phyloP scores from a whole-genome alignment of 2,113 vertebrate genomes.

The Cyprinus carpio region DNA sequence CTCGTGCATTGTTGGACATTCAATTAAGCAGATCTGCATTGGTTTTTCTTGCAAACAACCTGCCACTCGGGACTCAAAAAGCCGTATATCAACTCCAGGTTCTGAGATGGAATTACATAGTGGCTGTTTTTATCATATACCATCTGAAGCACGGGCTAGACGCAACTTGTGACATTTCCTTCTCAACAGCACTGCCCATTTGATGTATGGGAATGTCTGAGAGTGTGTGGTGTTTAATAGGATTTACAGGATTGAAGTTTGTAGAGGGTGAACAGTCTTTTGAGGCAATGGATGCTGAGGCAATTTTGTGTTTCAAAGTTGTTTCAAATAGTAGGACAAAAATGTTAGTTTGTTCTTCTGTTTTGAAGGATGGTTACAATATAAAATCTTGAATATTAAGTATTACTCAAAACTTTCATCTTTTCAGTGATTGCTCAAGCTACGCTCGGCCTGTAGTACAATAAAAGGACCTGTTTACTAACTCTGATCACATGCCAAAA shows the following conservation, averaged over 20 bases:
- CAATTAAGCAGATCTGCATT: slow-evolving; percentile 55
- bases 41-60: slow-evolving; percentile 41
- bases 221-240: slow-evolving; percentile 39
- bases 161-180: slow-evolving; percentile 48
- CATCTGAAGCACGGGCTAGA: slow-evolving; percentile 21
- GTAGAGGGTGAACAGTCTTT: neutral
- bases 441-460: neutral
- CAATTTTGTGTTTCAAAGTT: neutral
- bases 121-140: neutral
- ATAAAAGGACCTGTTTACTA: slow-evolving; percentile 25
- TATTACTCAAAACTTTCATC: neutral
- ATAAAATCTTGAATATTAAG: slow-evolving; percentile 31
- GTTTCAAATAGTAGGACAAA: neutral
- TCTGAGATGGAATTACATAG: slow-evolving; percentile 8
- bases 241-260: slow-evolving; percentile 28
- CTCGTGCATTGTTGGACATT: slow-evolving; percentile 35
- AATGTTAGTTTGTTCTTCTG: neutral
- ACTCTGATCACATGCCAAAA: slow-evolving; percentile 15
- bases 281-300: neutral
- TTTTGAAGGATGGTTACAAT: neutral
- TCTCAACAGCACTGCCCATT: slow-evolving; percentile 11
- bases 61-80: neutral
- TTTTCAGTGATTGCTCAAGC: neutral
- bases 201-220: slow-evolving; percentile 58
- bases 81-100: slow-evolving; percentile 46